These are phyloP conservation scores for Leguminivora glycinivorella DNA, from an alignment of 1,140 invertebrate genomes.

Conservation along the genomic window DNA sequence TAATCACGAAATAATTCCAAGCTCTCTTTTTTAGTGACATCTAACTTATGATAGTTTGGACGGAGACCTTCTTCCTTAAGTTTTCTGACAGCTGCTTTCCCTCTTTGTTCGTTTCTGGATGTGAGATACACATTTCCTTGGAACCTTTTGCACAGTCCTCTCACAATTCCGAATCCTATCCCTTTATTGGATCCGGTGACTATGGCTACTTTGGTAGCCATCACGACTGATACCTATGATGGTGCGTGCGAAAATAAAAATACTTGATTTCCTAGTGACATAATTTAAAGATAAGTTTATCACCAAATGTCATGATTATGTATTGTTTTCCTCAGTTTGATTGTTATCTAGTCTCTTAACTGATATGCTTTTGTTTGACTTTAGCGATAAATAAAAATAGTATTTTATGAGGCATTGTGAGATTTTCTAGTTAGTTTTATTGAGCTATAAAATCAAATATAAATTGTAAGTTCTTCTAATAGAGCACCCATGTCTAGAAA, in stretches of 20 bases:
- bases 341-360: not conserved
- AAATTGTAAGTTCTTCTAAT: not conserved
- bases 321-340: not conserved
- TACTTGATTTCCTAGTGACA: not conserved
- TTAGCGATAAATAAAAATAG: not conserved
- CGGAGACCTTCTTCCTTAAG: conserved; percentile 70
- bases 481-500: too few relatives aligned
- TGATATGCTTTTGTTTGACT: not conserved
- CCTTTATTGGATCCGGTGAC: conserved; percentile 90
- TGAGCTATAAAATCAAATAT: not conserved
- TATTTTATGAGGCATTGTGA: not conserved
- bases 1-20: conserved; percentile 80
- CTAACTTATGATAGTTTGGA: conserved; percentile 84
- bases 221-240: conserved; percentile 30
- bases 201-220: conserved; percentile 69
- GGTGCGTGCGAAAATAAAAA: not conserved
- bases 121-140: conserved; percentile 83
- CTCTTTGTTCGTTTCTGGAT: conserved; percentile 80
- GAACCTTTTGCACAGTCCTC: conserved; percentile 82
- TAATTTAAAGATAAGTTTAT: conserved; percentile 13
- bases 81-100: conserved; percentile 71
- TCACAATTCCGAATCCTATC: conserved; percentile 86
- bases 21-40: conserved; percentile 82
- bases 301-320: not conserved
- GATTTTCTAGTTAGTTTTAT: not conserved